A percentile compares a stretch with the other conserved stretches of the same genome.
Conservation (phyloP, 1,140 invertebrate species). For the Whitmania pigra region DNA sequence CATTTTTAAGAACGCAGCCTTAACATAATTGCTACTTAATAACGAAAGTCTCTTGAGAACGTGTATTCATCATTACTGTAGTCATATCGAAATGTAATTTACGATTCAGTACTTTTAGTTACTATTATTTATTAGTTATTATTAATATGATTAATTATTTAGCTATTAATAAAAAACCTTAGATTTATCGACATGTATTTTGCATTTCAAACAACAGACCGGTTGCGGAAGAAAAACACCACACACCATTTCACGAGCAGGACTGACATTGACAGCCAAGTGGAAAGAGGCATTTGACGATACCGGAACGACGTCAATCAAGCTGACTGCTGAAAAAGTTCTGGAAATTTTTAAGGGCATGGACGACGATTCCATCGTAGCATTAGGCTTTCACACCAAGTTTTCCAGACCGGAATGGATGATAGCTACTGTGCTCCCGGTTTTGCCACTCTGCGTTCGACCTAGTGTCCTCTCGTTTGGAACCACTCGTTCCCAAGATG, state of each 20-base stretch:
- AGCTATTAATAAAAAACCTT: no score
- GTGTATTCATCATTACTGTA: no score
- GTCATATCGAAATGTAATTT: no score
- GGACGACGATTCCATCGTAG: constrained; percentile 87
- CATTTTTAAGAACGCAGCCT: no score
- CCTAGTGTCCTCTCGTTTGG: constrained; percentile 99
- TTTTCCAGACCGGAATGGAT: constrained; percentile 98
- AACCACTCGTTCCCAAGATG: constrained; percentile 93
- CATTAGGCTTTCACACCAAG: constrained; percentile 88
- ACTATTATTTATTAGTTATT: no score
- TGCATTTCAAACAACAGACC: not conserved
- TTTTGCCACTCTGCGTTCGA: constrained; percentile 77
- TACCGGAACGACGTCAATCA: constrained; percentile 60
- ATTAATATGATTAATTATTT: no score
- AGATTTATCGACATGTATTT: no score
- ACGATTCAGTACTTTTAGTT: no score
- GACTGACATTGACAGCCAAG: constrained; percentile 82
- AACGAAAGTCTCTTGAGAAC: no score
- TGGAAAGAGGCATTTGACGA: constrained; percentile 99
- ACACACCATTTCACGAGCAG: constrained; percentile 69
- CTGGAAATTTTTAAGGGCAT: constrained; percentile 95
- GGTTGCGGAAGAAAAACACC: constrained; percentile 97
- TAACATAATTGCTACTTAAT: no score
- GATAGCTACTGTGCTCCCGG: constrained; percentile 90
- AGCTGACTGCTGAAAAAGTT: constrained; percentile 80